These are phyloP conservation scores for Limonius californicus DNA, from an alignment of 1,140 invertebrate genomes.

Conservation along the genomic window DNA sequence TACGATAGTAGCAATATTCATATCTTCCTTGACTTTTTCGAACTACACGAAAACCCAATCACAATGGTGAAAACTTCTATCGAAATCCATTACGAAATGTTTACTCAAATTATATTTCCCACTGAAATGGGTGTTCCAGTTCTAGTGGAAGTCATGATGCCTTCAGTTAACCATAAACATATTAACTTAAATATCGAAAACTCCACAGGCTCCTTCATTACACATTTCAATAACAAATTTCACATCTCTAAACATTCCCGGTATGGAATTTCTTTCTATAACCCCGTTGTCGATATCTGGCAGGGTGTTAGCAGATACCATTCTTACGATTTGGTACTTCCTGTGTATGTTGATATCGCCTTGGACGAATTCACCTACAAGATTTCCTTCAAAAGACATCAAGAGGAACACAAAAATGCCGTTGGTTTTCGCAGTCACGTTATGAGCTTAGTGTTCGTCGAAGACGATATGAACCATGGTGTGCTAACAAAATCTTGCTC, in stretches of 20 bases:
- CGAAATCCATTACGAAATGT: slow-evolving; percentile 23
- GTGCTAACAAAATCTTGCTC: slow-evolving; percentile 39
- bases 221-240: slow-evolving; percentile 22
- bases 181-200: slow-evolving; percentile 30
- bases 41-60: too few relatives aligned
- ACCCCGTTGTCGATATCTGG: slow-evolving; percentile 33
- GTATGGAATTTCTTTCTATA: slow-evolving; percentile 31
- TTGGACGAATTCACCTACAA: slow-evolving; percentile 38
- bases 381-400: slow-evolving; percentile 38
- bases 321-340: slow-evolving; percentile 35
- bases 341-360: slow-evolving; percentile 35
- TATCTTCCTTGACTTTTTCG: too few relatives aligned
- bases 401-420: slow-evolving; percentile 33
- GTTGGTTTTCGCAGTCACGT: slow-evolving; percentile 36
- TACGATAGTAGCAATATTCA: too few relatives aligned
- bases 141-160: slow-evolving; percentile 40
- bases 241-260: slow-evolving; percentile 23
- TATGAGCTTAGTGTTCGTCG: slow-evolving; percentile 40
- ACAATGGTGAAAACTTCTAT: slow-evolving; percentile 25
- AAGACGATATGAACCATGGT: slow-evolving; percentile 36
- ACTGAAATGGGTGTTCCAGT: slow-evolving; percentile 49
- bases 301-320: slow-evolving; percentile 39
- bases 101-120: slow-evolving; percentile 33
- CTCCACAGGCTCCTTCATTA: slow-evolving; percentile 40
- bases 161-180: slow-evolving; percentile 32